Base-by-base conservation (phyloP, 2,113 vertebrate species). In the Irena cyanogastra region DNA sequence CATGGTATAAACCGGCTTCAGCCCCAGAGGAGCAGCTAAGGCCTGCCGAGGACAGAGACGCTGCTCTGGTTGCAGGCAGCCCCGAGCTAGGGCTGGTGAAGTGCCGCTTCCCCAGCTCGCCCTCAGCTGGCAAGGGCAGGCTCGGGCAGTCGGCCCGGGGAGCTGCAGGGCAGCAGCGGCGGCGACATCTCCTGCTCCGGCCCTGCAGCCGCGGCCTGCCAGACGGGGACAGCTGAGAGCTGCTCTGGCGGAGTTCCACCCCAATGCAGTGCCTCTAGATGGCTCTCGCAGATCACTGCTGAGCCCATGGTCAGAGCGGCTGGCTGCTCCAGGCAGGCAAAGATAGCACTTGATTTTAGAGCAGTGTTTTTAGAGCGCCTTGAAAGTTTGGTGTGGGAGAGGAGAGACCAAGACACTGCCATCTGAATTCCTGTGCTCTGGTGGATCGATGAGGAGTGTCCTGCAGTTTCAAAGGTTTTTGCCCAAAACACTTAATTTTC, bases 241-340 rank as follows among this genome's bases (percentile, higher is more conserved):
- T 8, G 45, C 0, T 13, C 0, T 4, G 11, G 2, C 0, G 1
- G 8, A 3, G 22, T 11, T 22, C 4, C 24, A 0, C 9, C 3
- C 3, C 15, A 2, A 6, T 0, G 75, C 56, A 24, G 65, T 4
- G 83, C 53, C 96, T n/a, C 33, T 61, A 81, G 96, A 11, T 76
- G 96, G 96, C 96, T 33, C 70, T 16, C 7, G 30, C 59, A 22
- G 53, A 74, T 3, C 84, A 0, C 14, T 3, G 31, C 1, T 0
- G 44, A 3, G 68, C 76, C 39, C 54, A 0, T 6, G 8, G 45
- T 1, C 82, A 6, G 9, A 3, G 28, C 0, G 13, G 57, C 23
- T 11, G 53, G 13, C 18, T 22, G 77, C 3, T 1, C 4, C 21
- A 19, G 21, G 22, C 15, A 13, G 42, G 31, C 30, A 16, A 11